Percentiles rank a stretch among this genome's conserved stretches.
Evolutionary conservation across 2,797 vertebrate genomes (phyloP).

Genomic region (Chaetophractus vellerosus): DNA sequence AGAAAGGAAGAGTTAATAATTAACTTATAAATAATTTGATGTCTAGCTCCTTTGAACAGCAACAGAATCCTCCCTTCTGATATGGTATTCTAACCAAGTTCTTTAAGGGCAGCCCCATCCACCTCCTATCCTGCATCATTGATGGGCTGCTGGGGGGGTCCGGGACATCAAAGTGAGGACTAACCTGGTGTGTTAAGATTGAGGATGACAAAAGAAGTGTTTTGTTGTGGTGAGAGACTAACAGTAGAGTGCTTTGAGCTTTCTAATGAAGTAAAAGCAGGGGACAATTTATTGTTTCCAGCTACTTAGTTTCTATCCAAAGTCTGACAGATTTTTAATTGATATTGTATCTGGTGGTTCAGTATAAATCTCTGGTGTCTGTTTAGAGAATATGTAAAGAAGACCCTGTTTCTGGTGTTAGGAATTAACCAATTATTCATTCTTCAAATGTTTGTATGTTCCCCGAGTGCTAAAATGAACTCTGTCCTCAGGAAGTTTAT

Average conservation of each 20-base stretch:
- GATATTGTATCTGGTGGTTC: slow-evolving; percentile 16
- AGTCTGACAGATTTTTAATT: not conserved
- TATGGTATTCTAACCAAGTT: not conserved
- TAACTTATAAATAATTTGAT: not conserved
- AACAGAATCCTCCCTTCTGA: not conserved
- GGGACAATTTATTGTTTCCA: not conserved
- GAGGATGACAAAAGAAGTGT: not conserved
- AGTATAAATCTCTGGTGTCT: slow-evolving; percentile 2
- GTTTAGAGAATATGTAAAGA: not conserved
- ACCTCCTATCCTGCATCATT: not conserved
- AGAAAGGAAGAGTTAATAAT: not conserved
- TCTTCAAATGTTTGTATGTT: slow-evolving; percentile 19
- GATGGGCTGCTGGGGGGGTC: not conserved
- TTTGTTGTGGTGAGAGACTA: slow-evolving; percentile 10
- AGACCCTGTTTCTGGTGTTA: slow-evolving; percentile 25
- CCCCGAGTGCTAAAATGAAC: slow-evolving; percentile 7
- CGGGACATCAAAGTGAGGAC: not conserved
- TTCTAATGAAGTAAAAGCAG: not conserved
- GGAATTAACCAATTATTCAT: slow-evolving; percentile 26
- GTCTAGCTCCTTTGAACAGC: not conserved
- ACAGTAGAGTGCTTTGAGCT: not conserved
- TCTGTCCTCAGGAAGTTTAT: not conserved
- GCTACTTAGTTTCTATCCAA: not conserved
- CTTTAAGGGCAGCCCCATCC: not conserved
- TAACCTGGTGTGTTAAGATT: not conserved